Evolutionary conservation across 1,140 invertebrate species (phyloP).

Genomic region (Lepidurus packardi): DNA sequence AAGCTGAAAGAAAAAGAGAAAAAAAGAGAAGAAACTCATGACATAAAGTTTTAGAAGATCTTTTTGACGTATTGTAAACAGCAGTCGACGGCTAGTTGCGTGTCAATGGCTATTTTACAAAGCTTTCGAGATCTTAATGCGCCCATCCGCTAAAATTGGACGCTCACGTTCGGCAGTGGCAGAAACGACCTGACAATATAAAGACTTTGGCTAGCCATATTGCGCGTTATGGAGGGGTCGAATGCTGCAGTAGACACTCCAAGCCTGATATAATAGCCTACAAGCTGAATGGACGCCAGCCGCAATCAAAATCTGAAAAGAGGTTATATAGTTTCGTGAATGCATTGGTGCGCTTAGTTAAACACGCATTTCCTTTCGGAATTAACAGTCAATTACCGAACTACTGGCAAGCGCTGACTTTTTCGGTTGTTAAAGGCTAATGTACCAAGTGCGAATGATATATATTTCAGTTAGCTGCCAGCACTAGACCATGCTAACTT

Average conservation of each 20-base stretch:
- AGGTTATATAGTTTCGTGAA: no score
- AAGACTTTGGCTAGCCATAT: not conserved
- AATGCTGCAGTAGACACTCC: not conserved
- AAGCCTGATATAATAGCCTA: slow-evolving; percentile 1
- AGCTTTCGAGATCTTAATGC: not conserved
- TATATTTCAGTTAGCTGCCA: no score
- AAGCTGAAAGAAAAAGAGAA: not conserved
- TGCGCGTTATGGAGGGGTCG: not conserved
- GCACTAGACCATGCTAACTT: no score
- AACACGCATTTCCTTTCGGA: no score
- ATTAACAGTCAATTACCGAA: no score
- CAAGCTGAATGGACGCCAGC: not conserved
- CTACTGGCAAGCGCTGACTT: no score
- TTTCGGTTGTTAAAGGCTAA: no score
- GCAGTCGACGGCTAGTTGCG: not conserved
- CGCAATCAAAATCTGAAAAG: no score
- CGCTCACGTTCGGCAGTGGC: not conserved
- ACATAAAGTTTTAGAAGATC: no score
- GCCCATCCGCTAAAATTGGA: slow-evolving; percentile 21
- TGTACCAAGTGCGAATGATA: no score
- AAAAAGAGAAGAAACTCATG: no score
- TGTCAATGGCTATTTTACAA: not conserved
- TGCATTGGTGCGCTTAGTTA: no score
- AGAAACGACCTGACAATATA: slow-evolving; percentile 10
- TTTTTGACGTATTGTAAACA: not conserved